Evolutionary conservation across 2,797 vertebrate species (phyloP).

Genomic region (Sphaeramia orbicularis): DNA sequence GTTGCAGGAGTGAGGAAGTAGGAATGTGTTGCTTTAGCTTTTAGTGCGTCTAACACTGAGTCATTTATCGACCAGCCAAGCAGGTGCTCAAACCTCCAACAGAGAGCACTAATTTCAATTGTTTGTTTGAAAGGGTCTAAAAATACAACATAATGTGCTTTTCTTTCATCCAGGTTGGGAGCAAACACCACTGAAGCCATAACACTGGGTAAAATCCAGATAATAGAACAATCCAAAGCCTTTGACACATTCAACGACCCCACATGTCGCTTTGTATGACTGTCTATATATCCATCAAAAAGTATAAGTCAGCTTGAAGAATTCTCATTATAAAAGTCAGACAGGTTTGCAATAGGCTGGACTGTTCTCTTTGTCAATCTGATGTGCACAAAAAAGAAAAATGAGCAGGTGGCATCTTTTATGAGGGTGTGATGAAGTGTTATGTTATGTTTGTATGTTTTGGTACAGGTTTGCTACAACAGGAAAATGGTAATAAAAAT

Average conservation of each 20-base stretch:
- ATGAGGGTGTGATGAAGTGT: no score
- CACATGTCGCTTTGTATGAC: slow-evolving; percentile 4
- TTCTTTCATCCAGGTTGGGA: slow-evolving; percentile 1
- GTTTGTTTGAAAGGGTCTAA: slow-evolving; percentile 8
- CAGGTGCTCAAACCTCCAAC: slow-evolving; percentile 30
- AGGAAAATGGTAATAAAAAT: no score
- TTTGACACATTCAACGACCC: not conserved
- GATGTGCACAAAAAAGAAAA: no score
- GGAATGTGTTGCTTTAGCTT: slow-evolving; percentile 14
- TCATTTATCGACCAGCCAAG: slow-evolving; percentile 35
- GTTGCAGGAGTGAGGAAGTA: not conserved
- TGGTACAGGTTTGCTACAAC: no score
- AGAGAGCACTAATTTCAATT: slow-evolving; percentile 17
- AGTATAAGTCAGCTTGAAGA: no score
- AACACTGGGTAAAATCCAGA: slow-evolving; percentile 2
- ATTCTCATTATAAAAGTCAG: no score
- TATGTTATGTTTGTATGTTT: no score
- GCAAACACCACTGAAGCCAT: slow-evolving; percentile 11
- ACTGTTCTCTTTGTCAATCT: no score
- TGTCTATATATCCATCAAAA: no score
- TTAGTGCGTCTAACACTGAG: slow-evolving; percentile 23
- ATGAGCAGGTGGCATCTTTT: no score
- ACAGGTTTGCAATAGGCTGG: no score
- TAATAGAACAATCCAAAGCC: not conserved
- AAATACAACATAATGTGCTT: slow-evolving; percentile 1